Base-by-base conservation (phyloP, 2,888 invertebrate genomes). In the Protodeltote pygarga region DNA sequence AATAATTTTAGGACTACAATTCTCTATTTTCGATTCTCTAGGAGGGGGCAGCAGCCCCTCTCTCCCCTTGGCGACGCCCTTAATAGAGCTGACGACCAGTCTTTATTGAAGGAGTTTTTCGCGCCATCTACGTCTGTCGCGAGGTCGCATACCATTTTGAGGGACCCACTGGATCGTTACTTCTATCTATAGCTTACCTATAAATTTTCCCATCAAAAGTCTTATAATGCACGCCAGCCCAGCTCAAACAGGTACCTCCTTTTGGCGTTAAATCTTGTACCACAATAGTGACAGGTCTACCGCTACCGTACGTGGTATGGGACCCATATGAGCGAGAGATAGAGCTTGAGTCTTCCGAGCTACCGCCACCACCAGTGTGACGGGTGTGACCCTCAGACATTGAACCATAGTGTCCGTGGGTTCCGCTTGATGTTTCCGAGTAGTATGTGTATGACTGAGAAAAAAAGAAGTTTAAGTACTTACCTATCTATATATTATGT, bases 141-240 rank as follows among this genome's bases (percentile, higher is more conserved):
- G n/a, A n/a, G n/a, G n/a, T n/a, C n/a, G n/a, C n/a, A n/a, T n/a
- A n/a, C n/a, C n/a, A n/a, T n/a, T n/a, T n/a, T n/a, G n/a, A n/a
- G 9, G 8, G 9, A 5, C n/a, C 10, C 2, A 25, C 10, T 13
- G 2, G 5, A 13, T 2, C 2, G 3, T 9, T 19, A 37, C 9
- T 13, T 11, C 11, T 13, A 17, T 10, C 31, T n/a, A 11, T 24
- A 46, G 19, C 52, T 51, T 84, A 95, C 95, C 94, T 95, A 73
- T 94, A 95, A 31, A 97, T 93, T 68, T 94, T 93, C 4, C 97
- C 97, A 85, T 98, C 97, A 73, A 97, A 97, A 0, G 97, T 97
- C 81, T 97, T 96, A 69, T 95, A 95, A 83, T 97, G 97, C 9
- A 93, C 92, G 19, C 95, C 96, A 14, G 95, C 95, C 97, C 97